These are phyloP conservation scores for Galerucella calmariensis DNA, from an alignment of 2,888 invertebrate species.

Conservation along the genomic window DNA sequence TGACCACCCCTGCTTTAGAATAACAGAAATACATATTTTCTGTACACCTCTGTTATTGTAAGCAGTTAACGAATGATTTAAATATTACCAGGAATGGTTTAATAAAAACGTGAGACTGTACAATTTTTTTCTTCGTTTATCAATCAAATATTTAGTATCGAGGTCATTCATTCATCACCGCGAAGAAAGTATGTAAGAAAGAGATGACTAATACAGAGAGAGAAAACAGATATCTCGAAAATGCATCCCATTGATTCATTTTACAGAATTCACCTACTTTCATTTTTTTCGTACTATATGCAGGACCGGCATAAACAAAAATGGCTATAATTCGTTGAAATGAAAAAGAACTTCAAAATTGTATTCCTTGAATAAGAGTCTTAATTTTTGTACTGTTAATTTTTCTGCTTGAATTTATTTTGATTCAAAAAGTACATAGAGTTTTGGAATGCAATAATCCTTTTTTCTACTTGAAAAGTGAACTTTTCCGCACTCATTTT, in stretches of 20 bases:
- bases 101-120: not conserved
- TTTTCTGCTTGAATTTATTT: no score
- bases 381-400: no score
- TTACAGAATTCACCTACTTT: slow-evolving; percentile 9
- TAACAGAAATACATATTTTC: no score
- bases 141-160: not conserved
- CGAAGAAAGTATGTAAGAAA: slow-evolving; percentile 1
- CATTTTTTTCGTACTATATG: not conserved
- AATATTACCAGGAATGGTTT: not conserved
- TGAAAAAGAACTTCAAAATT: no score
- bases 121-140: not conserved
- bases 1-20: no score
- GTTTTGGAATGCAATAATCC: no score
- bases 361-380: no score
- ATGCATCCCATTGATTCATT: not conserved
- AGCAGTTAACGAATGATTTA: not conserved
- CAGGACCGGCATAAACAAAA: not conserved
- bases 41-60: no score
- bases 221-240: not conserved
- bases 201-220: not conserved
- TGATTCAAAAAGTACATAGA: no score
- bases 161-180: slow-evolving; percentile 10
- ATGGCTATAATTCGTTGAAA: no score
- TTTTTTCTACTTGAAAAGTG: no score
- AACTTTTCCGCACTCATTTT: no score